Conservation (phyloP, 1,140 invertebrate species). For the Neotoxoptera formosana region DNA sequence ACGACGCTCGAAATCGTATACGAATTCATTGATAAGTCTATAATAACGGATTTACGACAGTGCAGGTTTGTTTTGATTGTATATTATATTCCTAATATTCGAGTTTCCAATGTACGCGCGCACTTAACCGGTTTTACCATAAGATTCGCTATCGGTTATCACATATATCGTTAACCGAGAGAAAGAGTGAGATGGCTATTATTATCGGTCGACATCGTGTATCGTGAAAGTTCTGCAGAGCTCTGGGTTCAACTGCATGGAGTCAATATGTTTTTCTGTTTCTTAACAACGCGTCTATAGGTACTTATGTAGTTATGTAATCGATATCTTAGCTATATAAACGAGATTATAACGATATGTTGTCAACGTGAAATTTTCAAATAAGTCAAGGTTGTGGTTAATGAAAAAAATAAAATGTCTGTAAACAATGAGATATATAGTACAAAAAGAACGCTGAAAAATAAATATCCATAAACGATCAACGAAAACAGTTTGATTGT, state of each 20-base stretch:
- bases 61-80: background rate
- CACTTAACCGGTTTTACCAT: background rate
- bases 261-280: slow-evolving; percentile 6
- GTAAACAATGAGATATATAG: background rate
- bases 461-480: background rate
- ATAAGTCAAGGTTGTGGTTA: slow-evolving; percentile 43
- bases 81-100: background rate
- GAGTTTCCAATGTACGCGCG: background rate
- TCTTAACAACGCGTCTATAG: background rate
- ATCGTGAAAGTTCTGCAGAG: slow-evolving; percentile 21
- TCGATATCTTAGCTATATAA: background rate
- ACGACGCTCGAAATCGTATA: background rate
- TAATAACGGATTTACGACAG: background rate
- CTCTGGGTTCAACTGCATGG: background rate
- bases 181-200: background rate
- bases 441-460: background rate
- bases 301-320: slow-evolving; percentile 36
- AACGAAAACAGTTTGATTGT: slow-evolving; percentile 27
- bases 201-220: background rate
- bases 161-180: background rate
- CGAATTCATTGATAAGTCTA: slow-evolving; percentile 8
- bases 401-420: background rate
- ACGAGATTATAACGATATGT: background rate
- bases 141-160: background rate
- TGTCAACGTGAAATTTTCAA: background rate